Evolutionary conservation across 2,113 vertebrate species (phyloP), one percentile per base, ranked within the genome.

Genomic region (Eonycteris spelaea): DNA sequence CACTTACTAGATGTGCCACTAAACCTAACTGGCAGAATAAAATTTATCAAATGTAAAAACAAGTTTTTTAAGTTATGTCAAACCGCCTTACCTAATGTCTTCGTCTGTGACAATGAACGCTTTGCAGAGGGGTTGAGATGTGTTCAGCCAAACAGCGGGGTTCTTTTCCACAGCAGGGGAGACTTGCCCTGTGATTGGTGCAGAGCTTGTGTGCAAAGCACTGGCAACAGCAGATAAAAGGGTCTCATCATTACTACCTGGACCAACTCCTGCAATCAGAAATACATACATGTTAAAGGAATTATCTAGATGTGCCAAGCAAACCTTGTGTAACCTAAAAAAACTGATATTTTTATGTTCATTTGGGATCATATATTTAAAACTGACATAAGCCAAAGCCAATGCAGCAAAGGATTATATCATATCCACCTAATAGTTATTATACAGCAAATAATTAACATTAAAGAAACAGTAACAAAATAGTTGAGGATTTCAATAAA

Each of bases 61-160:
- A 83, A 55, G 35, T n/a, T 30, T 78, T 40, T 21, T n/a, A 93
- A 70, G 70, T 51, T 30, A n/a, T 1, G 3, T 21, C 6, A 3
- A 21, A 35, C 24, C 22, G 30, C 18, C 97, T 96, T 88, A 99
- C 99, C 99, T 97, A 90, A 99, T 99, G 95, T 99, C 99, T 24
- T 99, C 99, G 11, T 99, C 99, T 0, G 99, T 99, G 93, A 99
- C 98, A 1, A 99, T 99, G 96, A 99, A 99, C 83, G 99, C 98
- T 97, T 99, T 99, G 98, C 99, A 99, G 80, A 99, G 99, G 1
- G 99, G 99, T 61, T 99, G 99, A 1, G 98, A 98, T 5, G 99
- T 99, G 97, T 99, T 99, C 2, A 99, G 98, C 99, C 99, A 99
- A 53, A 99, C 98, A 1, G 99, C 99, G 0, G 99, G 99, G 98